Evolutionary conservation across 2,113 vertebrate genomes (phyloP), one percentile per base, ranked within the genome.

Genomic region (Mustelus asterias): DNA sequence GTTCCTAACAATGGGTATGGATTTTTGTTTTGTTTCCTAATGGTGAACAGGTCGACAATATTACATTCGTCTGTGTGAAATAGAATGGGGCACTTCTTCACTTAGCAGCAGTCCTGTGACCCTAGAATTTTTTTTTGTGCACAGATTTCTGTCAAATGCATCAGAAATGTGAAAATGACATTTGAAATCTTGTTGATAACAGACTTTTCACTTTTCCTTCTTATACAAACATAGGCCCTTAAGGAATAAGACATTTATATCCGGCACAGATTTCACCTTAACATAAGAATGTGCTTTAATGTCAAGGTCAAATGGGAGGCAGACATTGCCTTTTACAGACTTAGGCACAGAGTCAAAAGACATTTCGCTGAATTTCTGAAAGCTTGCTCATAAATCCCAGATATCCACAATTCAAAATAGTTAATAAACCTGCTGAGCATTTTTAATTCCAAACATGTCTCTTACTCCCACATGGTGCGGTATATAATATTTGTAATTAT

Each of bases 321-420:
- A 94, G 65, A 0, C 92, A 69, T 94, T 29, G 94, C 41, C 94
- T 44, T 29, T 95, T 95, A 44, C 22, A 95, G 94, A 94, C 26
- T 44, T 18, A 33, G 41, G 94, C 94, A 72, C 26, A 33, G 69
- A 76, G 69, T 14, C 94, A 95, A 95, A 94, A 95, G 67, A 72
- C 41, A n/a, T 76, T 95, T 72, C 2, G 48, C 26, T 95, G 41
- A 72, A 95, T 95, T 70, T 48, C 24, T 95, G 69, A 95, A 44
- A 54, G 93, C 94, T 54, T 48, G 41, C 69, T 48, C 41, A 95
- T 33, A 44, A 72, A 54, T 13, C 94, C 67, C 37, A 72, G 44
- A 95, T 54, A 54, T 95, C 67, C 70, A 76, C 67, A 95, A 95
- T 76, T 95, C 69, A 72, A 72, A 72, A 54, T 48, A 70, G 93